phyloP scores from a whole-genome alignment of 2,113 vertebrate species.

The Raja brachyura region DNA sequence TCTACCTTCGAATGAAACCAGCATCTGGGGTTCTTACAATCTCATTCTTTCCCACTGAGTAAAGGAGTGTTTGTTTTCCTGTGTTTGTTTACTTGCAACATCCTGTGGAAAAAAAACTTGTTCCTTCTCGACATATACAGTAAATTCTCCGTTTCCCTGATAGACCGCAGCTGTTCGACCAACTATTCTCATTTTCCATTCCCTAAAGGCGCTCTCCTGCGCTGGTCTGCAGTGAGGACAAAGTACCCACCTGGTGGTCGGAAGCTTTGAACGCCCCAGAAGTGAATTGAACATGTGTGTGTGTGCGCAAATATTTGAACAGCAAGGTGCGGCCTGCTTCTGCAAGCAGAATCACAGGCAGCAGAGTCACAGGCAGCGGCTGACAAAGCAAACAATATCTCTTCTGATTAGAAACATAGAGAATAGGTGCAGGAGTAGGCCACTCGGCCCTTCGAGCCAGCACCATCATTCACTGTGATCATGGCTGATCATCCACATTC shows the following conservation, averaged over 20 bases:
- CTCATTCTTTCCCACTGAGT: too few relatives aligned
- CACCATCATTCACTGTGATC: too few relatives aligned
- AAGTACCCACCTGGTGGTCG: too few relatives aligned
- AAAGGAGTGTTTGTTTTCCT: not conserved
- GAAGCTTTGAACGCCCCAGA: too few relatives aligned
- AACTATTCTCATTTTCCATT: not conserved
- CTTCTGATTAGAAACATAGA: too few relatives aligned
- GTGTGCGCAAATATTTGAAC: not conserved
- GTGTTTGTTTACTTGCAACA: not conserved
- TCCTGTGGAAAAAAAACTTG: not conserved
- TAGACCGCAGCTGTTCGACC: not conserved
- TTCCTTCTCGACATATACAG: not conserved
- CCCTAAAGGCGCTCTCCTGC: not conserved
- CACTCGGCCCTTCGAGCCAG: too few relatives aligned
- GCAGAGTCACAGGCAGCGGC: not conserved
- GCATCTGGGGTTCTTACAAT: not conserved
- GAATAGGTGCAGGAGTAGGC: too few relatives aligned
- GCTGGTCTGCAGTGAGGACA: not conserved
- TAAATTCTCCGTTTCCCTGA: not conserved
- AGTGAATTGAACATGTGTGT: too few relatives aligned
- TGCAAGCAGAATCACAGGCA: too few relatives aligned
- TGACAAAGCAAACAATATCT: not conserved
- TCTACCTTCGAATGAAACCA: too few relatives aligned
- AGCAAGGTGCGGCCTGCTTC: not conserved
- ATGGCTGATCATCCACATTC: too few relatives aligned